Evolutionary conservation across 2,888 invertebrate genomes (phyloP).

Genomic region (Eumerus sabulonum): DNA sequence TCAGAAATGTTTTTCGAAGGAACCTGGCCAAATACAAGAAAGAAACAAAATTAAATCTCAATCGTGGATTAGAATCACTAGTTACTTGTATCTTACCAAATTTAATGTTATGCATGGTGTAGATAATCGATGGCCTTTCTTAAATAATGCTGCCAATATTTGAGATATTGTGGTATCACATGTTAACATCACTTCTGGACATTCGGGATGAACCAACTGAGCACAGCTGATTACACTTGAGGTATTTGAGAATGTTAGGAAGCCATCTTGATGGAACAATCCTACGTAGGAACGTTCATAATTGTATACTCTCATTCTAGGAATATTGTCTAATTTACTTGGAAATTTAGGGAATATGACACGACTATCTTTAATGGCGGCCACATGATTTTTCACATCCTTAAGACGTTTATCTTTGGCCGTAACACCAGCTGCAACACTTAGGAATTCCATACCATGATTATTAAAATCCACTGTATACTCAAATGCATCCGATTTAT

Average conservation of each 20-base stretch:
- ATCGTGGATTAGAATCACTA: background rate
- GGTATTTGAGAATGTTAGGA: slow-evolving; percentile 72
- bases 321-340: slow-evolving; percentile 70
- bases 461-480: slow-evolving; percentile 74
- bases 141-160: slow-evolving; percentile 81
- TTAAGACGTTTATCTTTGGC: slow-evolving; percentile 94
- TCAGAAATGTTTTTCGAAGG: slow-evolving; percentile 69
- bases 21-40: slow-evolving; percentile 62
- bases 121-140: slow-evolving; percentile 80
- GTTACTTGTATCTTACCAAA: slow-evolving; percentile 74
- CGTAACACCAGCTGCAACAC: slow-evolving; percentile 90
- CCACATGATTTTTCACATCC: slow-evolving; percentile 85
- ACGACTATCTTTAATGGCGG: slow-evolving; percentile 74
- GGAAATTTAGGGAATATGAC: slow-evolving; percentile 73
- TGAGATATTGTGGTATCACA: slow-evolving; percentile 82
- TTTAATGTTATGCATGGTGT: slow-evolving; percentile 79
- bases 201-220: slow-evolving; percentile 79
- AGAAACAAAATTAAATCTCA: background rate
- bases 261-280: slow-evolving; percentile 75
- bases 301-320: background rate
- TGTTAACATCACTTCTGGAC: slow-evolving; percentile 80
- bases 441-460: slow-evolving; percentile 82
- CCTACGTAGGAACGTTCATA: slow-evolving; percentile 68
- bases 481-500: slow-evolving; percentile 71
- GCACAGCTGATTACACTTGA: slow-evolving; percentile 75